These are phyloP conservation scores for Trachops cirrhosus DNA, from an alignment of 2,797 vertebrate genomes.

Conservation along the genomic window DNA sequence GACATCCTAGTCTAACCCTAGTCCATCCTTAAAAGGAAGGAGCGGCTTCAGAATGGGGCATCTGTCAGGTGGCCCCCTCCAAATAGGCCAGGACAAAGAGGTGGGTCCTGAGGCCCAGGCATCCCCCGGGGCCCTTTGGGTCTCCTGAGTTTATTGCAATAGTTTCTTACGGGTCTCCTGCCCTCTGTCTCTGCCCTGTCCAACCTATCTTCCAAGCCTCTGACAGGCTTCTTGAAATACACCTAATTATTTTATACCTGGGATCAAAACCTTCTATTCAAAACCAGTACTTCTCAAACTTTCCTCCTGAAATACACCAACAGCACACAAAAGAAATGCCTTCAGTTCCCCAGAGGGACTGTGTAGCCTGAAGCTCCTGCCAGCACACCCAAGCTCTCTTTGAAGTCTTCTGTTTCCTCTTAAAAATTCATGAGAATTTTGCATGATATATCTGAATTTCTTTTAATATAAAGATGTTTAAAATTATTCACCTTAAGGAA, in stretches of 20 bases:
- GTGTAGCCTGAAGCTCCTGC: neutral
- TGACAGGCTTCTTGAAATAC: neutral
- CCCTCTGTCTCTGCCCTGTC: neutral
- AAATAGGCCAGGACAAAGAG: neutral
- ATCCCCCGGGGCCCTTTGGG: neutral
- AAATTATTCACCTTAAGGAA: conserved; percentile 60
- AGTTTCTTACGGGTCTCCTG: neutral
- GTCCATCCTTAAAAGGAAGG: neutral
- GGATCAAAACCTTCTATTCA: conserved; percentile 22
- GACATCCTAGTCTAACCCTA: neutral
- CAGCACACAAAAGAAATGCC: conserved; percentile 46
- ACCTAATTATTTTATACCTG: conserved; percentile 37
- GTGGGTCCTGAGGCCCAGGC: neutral
- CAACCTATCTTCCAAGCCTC: neutral
- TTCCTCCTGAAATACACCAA: neutral
- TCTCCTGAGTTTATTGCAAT: neutral
- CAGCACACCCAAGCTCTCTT: neutral
- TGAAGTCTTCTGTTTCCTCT: conserved; percentile 47
- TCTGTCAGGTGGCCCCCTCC: neutral
- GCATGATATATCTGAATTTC: conserved; percentile 41
- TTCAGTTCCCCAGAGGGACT: neutral
- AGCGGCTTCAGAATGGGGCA: neutral
- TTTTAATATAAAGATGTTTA: conserved; percentile 52
- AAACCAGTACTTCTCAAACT: conserved; percentile 30
- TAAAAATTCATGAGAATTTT: conserved; percentile 56